Percentiles rank a stretch among this genome's conserved stretches.
Evolutionary conservation across 2,113 vertebrate species (phyloP).

Genomic region (Cyprichromis sp.): DNA sequence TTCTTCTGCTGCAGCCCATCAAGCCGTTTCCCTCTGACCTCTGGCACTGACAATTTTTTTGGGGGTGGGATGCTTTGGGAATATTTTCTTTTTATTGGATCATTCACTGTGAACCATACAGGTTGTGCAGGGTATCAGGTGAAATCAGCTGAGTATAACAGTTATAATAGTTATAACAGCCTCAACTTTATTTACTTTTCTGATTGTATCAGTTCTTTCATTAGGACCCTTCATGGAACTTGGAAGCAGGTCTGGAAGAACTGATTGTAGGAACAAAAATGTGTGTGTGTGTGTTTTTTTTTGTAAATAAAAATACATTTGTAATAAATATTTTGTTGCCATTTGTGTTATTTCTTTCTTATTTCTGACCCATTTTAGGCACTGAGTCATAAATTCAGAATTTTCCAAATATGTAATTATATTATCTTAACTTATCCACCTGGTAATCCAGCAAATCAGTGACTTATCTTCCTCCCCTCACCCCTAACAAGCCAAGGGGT

Average conservation of each 20-base stretch:
- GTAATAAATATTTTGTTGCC: background rate
- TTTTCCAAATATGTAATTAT: background rate
- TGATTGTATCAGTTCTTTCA: background rate
- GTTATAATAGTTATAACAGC: background rate
- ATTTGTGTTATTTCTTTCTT: background rate
- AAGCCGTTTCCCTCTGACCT: background rate
- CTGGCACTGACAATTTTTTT: fast-evolving
- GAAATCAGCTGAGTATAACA: background rate
- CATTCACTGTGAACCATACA: background rate
- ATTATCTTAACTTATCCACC: background rate
- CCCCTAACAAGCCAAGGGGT: background rate
- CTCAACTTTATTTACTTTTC: background rate
- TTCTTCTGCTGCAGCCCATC: background rate
- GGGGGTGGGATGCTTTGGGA: background rate
- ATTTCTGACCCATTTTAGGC: background rate
- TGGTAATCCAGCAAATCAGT: background rate
- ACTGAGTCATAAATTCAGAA: background rate
- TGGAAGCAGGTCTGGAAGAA: background rate
- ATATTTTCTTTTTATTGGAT: background rate
- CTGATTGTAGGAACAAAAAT: background rate
- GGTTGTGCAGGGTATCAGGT: background rate
- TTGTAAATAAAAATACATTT: background rate
- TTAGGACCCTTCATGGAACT: background rate
- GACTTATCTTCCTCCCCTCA: background rate
- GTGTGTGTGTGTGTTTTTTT: background rate